Evolutionary conservation across 1,140 invertebrate genomes (phyloP), one percentile per base, ranked within the genome.

Genomic region (Papilio machaon): DNA sequence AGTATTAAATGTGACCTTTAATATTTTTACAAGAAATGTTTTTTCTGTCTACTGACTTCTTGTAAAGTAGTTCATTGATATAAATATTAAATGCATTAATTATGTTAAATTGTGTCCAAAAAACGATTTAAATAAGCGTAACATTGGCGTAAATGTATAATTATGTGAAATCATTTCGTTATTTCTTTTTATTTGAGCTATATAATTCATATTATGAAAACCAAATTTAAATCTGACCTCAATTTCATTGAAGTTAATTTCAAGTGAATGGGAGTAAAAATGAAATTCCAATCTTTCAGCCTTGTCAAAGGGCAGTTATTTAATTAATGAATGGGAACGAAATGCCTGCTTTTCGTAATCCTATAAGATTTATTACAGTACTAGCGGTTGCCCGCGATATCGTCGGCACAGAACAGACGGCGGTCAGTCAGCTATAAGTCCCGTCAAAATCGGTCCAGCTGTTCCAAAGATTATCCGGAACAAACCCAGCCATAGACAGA

Each of bases 241-340:
- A 46, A 79, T 79, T 58, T 38, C 10, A 79, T 67, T 64, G 23
- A 67, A 79, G 77, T 79, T 79, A 79, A 79, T 79, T 30, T 78
- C 35, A 19, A 79, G 77, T 79, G 77, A 79, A 79, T 79, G 77
- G 77, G 38, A 67, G n/a, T 19, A 17, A 64, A 79, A 67, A 60
- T 78, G 52, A 78, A 78, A 79, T 64, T 79, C 58, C 77, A 46
- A 64, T 79, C 17, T 17, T 38, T 46, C 43, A 79, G 54, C 54
- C 54, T 67, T 67, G 54, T 79, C 30, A 79, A 64, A 79, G 77
- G 38, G 77, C 58, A 79, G 54, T 9, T 70, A n/a, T 46, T 79
- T 79, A 78, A 78, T 78, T 79, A 64, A 64, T 79, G 76, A 79
- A 79, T 79, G 77, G 58, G 58, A 79, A 79, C 19, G 17, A 49